phyloP scores from a whole-genome alignment of 2,888 invertebrate species.

The Acrobasis suavella region DNA sequence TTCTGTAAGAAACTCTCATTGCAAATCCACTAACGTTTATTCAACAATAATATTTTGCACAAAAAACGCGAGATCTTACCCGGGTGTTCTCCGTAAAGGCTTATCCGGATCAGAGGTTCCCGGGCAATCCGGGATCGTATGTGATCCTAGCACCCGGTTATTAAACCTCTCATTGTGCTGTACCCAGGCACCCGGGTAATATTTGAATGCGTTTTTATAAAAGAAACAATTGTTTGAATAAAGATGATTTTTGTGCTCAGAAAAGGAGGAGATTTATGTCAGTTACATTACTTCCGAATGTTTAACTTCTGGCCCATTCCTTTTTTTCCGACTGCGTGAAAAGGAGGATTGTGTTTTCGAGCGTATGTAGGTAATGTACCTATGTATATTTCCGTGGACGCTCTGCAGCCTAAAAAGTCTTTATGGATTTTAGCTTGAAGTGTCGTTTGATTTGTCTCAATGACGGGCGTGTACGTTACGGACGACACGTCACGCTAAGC shows the following conservation, averaged over 20 bases:
- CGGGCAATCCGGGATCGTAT: constrained; percentile 1
- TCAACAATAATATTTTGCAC: constrained; percentile 18
- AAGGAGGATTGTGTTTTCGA: too few species aligned
- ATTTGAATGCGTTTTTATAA: constrained; percentile 17
- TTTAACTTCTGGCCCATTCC: too few species aligned
- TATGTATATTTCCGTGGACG: too few species aligned
- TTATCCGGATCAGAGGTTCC: constrained; percentile 12
- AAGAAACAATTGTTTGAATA: not conserved
- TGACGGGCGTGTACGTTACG: too few species aligned
- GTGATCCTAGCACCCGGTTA: constrained; percentile 18
- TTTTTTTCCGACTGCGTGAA: too few species aligned
- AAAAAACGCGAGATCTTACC: constrained; percentile 13
- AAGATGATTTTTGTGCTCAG: not conserved
- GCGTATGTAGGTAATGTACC: too few species aligned
- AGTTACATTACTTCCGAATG: too few species aligned
- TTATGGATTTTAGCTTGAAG: too few species aligned
- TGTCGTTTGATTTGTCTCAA: too few species aligned
- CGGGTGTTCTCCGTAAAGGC: constrained; percentile 9
- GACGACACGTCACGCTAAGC: too few species aligned
- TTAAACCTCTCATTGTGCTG: constrained; percentile 20
- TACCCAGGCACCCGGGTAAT: constrained; percentile 6
- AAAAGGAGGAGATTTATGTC: too few species aligned
- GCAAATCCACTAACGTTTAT: constrained; percentile 1
- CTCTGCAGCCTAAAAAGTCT: too few species aligned
- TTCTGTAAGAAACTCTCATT: not conserved